These are phyloP conservation scores for Schizotus pectinicornis DNA, from an alignment of 2,888 invertebrate genomes.

Conservation along the genomic window DNA sequence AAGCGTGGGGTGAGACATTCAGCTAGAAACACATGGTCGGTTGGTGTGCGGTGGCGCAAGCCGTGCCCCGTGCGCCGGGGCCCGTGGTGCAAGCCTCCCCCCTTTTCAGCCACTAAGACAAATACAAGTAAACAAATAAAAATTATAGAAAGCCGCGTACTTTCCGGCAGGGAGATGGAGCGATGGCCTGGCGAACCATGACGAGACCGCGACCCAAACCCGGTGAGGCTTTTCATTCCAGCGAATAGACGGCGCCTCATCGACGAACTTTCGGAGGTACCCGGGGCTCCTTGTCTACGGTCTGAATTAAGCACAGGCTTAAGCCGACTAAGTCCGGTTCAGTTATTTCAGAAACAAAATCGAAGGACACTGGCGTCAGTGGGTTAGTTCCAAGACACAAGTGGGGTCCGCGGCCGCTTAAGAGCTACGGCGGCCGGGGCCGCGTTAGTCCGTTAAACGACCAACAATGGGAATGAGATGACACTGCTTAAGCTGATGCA, in stretches of 20 bases:
- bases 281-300: conserved; percentile 36
- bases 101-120: conserved; percentile 5
- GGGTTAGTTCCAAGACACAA: neutral
- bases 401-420: no score
- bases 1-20: no score
- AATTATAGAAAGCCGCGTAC: conserved; percentile 62
- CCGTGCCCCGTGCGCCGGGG: no score
- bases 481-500: conserved; percentile 21
- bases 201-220: conserved; percentile 73
- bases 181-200: conserved; percentile 77
- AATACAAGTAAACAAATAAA: conserved; percentile 23
- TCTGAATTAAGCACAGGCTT: conserved; percentile 23
- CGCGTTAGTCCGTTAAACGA: neutral
- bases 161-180: conserved; percentile 87
- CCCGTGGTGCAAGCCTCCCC: conserved; percentile 3
- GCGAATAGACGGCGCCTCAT: conserved; percentile 79
- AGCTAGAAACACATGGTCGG: no score
- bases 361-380: conserved; percentile 1
- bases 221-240: conserved; percentile 80
- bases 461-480: conserved; percentile 21
- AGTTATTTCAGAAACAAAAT: neutral
- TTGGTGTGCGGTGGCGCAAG: no score
- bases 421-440: no score
- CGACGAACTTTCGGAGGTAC: conserved; percentile 62
- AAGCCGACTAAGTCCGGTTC: neutral